Evolutionary conservation across 2,113 vertebrate species (phyloP).

Genomic region (Neotragus pygmaeus): DNA sequence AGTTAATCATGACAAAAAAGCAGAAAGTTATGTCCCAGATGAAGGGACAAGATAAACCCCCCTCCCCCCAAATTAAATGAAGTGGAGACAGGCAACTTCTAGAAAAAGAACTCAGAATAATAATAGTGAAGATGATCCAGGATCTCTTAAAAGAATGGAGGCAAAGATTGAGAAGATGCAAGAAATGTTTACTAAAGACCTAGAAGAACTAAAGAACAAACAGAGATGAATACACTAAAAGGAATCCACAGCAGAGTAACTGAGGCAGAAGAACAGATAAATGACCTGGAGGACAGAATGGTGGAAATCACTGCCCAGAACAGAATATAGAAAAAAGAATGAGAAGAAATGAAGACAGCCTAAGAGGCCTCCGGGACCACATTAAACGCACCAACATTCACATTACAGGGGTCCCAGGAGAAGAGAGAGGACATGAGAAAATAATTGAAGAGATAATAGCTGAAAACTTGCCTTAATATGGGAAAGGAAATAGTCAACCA

Average conservation of each 20-base stretch:
- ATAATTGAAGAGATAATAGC: neutral
- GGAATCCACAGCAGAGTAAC: neutral
- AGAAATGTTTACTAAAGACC: neutral
- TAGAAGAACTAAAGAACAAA: neutral
- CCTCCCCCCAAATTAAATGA: neutral
- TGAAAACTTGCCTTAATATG: neutral
- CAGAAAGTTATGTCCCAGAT: neutral
- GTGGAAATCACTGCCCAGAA: neutral
- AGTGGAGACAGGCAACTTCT: neutral
- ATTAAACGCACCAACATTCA: neutral
- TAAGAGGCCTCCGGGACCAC: neutral
- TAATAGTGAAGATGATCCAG: neutral
- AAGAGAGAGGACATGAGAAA: neutral
- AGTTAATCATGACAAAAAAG: neutral
- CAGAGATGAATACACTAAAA: neutral
- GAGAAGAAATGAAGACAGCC: neutral
- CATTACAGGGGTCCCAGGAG: neutral
- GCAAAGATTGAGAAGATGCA: neutral
- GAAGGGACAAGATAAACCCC: neutral
- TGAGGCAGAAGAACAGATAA: neutral
- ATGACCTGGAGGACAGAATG: neutral
- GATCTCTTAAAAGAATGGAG: neutral
- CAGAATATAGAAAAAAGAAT: neutral
- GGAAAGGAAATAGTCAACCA: neutral
- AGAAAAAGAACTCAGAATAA: neutral